Evolutionary conservation across 2,113 vertebrate genomes (phyloP).

Genomic region (Prinia subflava): DNA sequence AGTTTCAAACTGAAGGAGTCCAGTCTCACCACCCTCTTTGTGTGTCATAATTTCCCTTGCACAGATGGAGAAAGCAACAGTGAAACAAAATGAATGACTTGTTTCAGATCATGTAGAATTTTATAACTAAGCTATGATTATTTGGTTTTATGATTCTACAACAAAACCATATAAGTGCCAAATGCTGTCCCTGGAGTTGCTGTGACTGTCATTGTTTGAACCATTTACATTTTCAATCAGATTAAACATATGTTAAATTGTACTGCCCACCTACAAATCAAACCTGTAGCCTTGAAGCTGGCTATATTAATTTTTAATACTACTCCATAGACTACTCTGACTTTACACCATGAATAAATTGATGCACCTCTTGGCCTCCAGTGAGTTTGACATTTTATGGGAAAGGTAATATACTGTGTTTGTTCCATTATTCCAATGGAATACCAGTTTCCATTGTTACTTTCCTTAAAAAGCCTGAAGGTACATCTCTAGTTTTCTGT

Average conservation of each 20-base stretch:
- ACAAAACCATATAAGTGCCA: neutral
- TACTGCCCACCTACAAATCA: neutral
- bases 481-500: neutral
- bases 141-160: neutral
- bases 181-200: neutral
- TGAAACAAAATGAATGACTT: neutral
- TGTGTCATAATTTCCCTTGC: neutral
- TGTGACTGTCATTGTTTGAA: neutral
- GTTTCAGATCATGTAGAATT: neutral
- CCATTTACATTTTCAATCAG: neutral
- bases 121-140: neutral
- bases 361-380: neutral
- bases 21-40: neutral
- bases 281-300: neutral
- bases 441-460: neutral
- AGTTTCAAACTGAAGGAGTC: neutral
- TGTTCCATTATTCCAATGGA: neutral
- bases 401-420: neutral
- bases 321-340: neutral
- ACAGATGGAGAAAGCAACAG: neutral
- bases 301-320: neutral
- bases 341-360: neutral
- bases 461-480: neutral
- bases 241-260: neutral
- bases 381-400: neutral